phyloP scores from a whole-genome alignment of 2,888 invertebrate species.

The Mycalesis mineus region DNA sequence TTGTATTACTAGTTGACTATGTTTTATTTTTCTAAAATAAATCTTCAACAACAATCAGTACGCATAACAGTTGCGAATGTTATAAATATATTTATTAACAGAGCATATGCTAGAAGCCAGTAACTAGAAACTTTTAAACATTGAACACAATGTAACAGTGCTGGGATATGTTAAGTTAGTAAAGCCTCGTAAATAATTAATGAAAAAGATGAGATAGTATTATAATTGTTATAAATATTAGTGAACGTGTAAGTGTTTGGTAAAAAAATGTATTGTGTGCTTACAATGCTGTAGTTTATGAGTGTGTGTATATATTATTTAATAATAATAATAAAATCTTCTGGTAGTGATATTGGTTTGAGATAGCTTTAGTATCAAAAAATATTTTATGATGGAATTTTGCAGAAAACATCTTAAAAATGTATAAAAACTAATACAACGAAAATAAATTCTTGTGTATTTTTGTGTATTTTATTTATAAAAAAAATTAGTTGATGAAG shows the following conservation, averaged over 20 bases:
- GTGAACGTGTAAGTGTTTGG: slow-evolving; percentile 18
- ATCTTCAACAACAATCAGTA: slow-evolving; percentile 52
- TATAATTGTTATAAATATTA: slow-evolving; percentile 36
- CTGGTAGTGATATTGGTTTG: neutral
- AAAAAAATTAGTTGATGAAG: slow-evolving; percentile 69
- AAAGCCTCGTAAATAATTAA: slow-evolving; percentile 46
- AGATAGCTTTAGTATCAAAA: neutral
- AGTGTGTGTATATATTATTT: no score
- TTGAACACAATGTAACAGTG: slow-evolving; percentile 35
- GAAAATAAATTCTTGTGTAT: slow-evolving; percentile 46
- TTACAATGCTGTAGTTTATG: neutral
- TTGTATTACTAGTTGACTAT: slow-evolving; percentile 22
- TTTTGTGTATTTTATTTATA: slow-evolving; percentile 59
- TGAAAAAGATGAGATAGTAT: slow-evolving; percentile 28
- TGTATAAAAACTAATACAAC: slow-evolving; percentile 15
- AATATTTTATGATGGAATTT: slow-evolving; percentile 1
- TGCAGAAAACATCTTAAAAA: slow-evolving; percentile 33
- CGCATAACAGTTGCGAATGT: slow-evolving; percentile 74
- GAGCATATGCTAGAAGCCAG: slow-evolving; percentile 68
- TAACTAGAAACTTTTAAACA: slow-evolving; percentile 40
- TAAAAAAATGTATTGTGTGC: slow-evolving; percentile 3
- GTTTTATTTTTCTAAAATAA: slow-evolving; percentile 11
- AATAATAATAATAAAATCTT: no score
- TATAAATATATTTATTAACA: slow-evolving; percentile 48
- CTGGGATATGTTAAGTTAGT: slow-evolving; percentile 38